These are phyloP conservation scores for Bombus superbus DNA, from an alignment of 1,140 invertebrate genomes.

Conservation along the genomic window DNA sequence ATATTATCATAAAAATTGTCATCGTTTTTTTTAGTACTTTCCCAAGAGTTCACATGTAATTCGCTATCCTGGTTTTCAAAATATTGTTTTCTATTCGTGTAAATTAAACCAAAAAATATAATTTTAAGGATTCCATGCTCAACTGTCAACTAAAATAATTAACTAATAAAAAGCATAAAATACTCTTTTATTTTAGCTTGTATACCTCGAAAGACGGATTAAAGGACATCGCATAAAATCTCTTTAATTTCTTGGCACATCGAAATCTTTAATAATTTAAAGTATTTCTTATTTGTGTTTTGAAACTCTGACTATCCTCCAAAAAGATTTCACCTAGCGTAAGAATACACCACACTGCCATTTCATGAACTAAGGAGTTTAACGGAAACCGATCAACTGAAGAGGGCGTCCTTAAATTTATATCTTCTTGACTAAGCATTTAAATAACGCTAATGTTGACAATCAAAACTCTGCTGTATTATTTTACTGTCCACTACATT, in stretches of 20 bases:
- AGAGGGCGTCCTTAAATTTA: constrained; percentile 56
- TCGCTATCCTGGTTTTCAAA: not conserved
- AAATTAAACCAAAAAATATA: constrained; percentile 16
- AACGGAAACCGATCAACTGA: constrained; percentile 62
- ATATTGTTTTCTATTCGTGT: not conserved
- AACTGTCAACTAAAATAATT: constrained; percentile 47
- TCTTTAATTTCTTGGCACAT: constrained; percentile 10
- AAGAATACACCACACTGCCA: constrained; percentile 62
- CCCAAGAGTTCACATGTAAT: not conserved
- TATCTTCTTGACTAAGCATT: not conserved
- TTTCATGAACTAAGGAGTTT: constrained; percentile 61
- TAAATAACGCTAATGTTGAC: not conserved
- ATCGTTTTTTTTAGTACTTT: constrained; percentile 1
- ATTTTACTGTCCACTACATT: not conserved
- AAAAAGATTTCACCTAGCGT: constrained; percentile 22
- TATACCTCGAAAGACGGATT: constrained; percentile 17
- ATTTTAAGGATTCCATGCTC: constrained; percentile 22
- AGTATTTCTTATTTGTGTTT: constrained; percentile 23
- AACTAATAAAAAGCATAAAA: constrained; percentile 31
- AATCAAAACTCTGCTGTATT: no score
- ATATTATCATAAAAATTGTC: constrained; percentile 19
- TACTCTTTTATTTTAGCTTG: constrained; percentile 7
- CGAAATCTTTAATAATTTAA: constrained; percentile 22
- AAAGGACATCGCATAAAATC: constrained; percentile 14
- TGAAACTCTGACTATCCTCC: constrained; percentile 27